A percentile compares a stretch with the other conserved stretches of the same genome.
These are phyloP conservation scores for Poicephalus meyeri DNA, from an alignment of 2,113 vertebrate species.

Conservation along the genomic window DNA sequence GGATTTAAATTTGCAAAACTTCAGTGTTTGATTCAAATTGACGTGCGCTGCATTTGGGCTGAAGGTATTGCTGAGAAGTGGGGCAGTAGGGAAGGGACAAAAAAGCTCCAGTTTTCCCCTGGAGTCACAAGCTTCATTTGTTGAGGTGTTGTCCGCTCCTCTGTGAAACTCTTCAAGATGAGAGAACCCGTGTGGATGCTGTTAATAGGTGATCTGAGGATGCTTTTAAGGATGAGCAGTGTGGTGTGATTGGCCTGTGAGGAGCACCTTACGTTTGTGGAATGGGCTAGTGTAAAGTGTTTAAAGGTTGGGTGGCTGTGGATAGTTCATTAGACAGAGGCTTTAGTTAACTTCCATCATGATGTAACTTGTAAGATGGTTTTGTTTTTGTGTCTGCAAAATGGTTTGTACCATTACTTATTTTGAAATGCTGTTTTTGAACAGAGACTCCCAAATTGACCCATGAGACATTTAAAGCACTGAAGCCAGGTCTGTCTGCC, in stretches of 20 bases:
- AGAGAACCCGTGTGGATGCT: not conserved
- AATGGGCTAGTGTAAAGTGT: not conserved
- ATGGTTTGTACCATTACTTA: not conserved
- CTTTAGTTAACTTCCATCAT: not conserved
- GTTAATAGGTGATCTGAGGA: not conserved
- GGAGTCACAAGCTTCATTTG: not conserved
- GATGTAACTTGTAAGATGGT: not conserved
- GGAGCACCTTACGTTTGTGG: not conserved
- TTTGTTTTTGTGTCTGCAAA: not conserved
- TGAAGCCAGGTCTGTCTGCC: conserved; percentile 91
- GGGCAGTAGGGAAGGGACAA: not conserved
- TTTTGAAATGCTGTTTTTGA: conserved; percentile 28
- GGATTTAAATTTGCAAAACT: not conserved
- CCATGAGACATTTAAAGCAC: conserved; percentile 87
- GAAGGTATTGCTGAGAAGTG: not conserved
- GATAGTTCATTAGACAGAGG: not conserved
- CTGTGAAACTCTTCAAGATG: not conserved
- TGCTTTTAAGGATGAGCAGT: not conserved
- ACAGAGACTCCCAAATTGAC: conserved; percentile 83
- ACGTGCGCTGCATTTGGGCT: not conserved
- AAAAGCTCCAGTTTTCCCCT: not conserved
- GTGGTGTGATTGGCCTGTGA: not conserved
- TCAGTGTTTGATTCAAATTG: not conserved
- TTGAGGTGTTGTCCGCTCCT: not conserved
- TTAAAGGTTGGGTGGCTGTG: not conserved